Conservation (phyloP, 2,797 vertebrate species). For the Microtus agrestis region DNA sequence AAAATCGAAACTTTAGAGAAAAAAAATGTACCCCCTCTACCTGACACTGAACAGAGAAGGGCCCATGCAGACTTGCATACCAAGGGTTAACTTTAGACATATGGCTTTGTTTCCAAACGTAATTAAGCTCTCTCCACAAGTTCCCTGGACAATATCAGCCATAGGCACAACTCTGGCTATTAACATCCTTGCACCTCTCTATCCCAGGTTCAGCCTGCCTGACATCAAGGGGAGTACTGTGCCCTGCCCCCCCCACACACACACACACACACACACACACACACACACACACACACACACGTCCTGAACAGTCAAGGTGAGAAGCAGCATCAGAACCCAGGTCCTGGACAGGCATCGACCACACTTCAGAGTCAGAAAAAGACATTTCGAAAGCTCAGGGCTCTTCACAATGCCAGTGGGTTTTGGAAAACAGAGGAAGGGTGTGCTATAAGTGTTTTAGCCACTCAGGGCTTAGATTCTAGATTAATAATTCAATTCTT, state of each 20-base stretch:
- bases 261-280: too few species aligned
- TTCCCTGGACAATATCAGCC: constrained; percentile 23
- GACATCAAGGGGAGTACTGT: background rate
- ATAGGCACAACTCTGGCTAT: background rate
- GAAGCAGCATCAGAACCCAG: background rate
- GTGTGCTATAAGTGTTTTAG: constrained; percentile 58
- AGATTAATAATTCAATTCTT: constrained; percentile 81
- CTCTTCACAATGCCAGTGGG: background rate
- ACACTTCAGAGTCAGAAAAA: background rate
- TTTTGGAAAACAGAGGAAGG: constrained; percentile 71
- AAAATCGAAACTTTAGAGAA: background rate
- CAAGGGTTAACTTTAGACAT: background rate
- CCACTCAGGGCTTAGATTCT: constrained; percentile 55
- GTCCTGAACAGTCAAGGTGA: background rate
- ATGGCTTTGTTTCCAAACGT: constrained; percentile 58
- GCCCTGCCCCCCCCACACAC: too few species aligned
- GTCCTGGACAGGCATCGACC: background rate
- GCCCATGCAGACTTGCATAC: background rate
- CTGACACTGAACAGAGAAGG: background rate
- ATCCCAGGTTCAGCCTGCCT: background rate
- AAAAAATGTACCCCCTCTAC: background rate
- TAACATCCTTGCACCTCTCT: background rate
- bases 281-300: background rate
- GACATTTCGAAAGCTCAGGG: constrained; percentile 19
- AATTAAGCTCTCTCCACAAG: constrained; percentile 51